Conservation (phyloP, 2,888 invertebrate genomes). For the Agrochola lota region DNA sequence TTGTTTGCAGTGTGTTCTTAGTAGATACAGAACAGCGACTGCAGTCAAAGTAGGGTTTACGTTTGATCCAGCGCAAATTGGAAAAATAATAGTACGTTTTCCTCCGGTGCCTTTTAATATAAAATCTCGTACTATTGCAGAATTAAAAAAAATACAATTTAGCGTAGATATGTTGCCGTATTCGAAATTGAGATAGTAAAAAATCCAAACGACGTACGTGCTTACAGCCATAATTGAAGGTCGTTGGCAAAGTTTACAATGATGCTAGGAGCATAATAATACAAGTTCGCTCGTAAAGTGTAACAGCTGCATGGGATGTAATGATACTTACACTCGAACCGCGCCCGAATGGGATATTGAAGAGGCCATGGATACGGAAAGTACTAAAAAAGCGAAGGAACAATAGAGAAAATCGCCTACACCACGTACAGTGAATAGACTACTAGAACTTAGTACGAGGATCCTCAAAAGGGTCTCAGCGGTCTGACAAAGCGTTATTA, state of each 20-base stretch:
- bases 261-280: constrained; percentile 84
- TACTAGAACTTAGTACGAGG: constrained; percentile 71
- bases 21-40: constrained; percentile 53
- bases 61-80: constrained; percentile 77
- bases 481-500: constrained; percentile 76
- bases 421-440: constrained; percentile 76
- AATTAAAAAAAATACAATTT: constrained; percentile 45
- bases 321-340: constrained; percentile 80
- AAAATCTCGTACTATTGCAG: constrained; percentile 48
- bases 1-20: constrained; percentile 31
- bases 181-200: constrained; percentile 53
- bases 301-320: constrained; percentile 87
- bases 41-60: constrained; percentile 70
- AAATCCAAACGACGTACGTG: constrained; percentile 62
- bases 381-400: constrained; percentile 74
- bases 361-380: constrained; percentile 78
- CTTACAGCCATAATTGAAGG: constrained; percentile 73
- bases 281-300: constrained; percentile 86
- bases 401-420: constrained; percentile 75
- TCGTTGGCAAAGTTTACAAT: constrained; percentile 81
- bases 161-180: constrained; percentile 12
- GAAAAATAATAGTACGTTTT: constrained; percentile 71
- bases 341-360: constrained; percentile 80
- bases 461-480: constrained; percentile 76
- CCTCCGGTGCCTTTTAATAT: constrained; percentile 54